Evolutionary conservation across 2,888 invertebrate genomes (phyloP).

Genomic region (Drosophila formosana): DNA sequence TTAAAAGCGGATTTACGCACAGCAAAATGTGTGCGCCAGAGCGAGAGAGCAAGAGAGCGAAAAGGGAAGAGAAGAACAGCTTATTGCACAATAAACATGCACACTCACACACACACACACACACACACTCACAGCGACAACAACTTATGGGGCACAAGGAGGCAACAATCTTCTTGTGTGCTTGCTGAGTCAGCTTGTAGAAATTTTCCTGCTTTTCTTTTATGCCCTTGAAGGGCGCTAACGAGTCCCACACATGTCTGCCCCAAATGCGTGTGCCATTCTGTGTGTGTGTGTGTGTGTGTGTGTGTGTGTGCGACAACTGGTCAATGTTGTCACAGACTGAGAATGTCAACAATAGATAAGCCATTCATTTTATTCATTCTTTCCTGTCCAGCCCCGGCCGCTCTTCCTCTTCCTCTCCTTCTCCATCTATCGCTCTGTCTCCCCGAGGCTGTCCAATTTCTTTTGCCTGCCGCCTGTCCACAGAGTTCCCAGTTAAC

Average conservation of each 20-base stretch:
- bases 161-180: constrained; percentile 40
- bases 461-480: constrained; percentile 12
- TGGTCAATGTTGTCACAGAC: constrained; percentile 82
- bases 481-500: constrained; percentile 60
- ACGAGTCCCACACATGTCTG: constrained; percentile 49
- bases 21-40: constrained; percentile 37
- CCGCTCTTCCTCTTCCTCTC: too few relatives aligned
- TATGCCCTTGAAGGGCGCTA: constrained; percentile 52
- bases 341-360: constrained; percentile 80
- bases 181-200: constrained; percentile 70
- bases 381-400: constrained; percentile 47
- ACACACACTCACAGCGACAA: neutral
- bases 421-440: neutral
- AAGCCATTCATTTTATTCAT: constrained; percentile 82
- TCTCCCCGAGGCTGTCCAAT: constrained; percentile 11
- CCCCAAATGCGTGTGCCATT: constrained; percentile 2
- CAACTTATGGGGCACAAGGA: constrained; percentile 46
- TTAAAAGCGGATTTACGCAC: constrained; percentile 79
- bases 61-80: constrained; percentile 51
- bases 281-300: constrained; percentile 11
- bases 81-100: constrained; percentile 77
- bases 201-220: constrained; percentile 56
- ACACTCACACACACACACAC: constrained; percentile 31
- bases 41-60: constrained; percentile 1
- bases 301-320: constrained; percentile 55